phyloP scores from a whole-genome alignment of 1,140 invertebrate genomes.

The Cylas formicarius region DNA sequence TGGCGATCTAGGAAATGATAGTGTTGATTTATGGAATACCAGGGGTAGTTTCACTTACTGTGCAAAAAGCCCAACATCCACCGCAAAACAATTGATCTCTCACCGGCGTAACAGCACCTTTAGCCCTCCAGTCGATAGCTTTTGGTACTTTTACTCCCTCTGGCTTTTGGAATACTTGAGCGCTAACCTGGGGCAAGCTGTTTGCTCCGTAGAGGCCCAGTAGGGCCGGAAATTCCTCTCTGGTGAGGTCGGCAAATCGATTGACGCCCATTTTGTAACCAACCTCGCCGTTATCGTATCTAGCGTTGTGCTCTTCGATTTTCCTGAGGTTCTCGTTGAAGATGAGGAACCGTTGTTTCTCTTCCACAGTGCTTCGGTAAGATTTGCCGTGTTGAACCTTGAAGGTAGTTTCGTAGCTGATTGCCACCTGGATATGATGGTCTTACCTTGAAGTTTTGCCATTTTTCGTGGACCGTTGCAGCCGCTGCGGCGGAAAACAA shows the following conservation, averaged over 20 bases:
- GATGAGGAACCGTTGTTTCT: conserved; percentile 61
- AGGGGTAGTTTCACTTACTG: conserved; percentile 21
- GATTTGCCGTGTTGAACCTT: conserved; percentile 44
- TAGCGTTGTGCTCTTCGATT: conserved; percentile 24
- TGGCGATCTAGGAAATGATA: conserved; percentile 6
- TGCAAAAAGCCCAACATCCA: conserved; percentile 16
- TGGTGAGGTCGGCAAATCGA: conserved; percentile 77
- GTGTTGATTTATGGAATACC: too few species aligned
- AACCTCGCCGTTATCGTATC: conserved; percentile 20
- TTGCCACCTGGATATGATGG: too few species aligned
- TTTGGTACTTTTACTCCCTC: conserved; percentile 1
- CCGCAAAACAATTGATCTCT: conserved; percentile 17
- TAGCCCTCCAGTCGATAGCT: conserved; percentile 18
- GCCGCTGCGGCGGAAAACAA: too few species aligned
- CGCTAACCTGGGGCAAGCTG: not conserved
- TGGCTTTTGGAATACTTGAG: not conserved
- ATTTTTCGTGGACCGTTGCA: too few species aligned
- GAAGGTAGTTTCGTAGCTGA: too few species aligned
- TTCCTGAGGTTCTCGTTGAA: conserved; percentile 18
- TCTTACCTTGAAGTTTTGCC: too few species aligned
- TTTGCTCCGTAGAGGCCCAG: not conserved
- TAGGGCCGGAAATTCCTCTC: conserved; percentile 61
- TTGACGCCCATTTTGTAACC: conserved; percentile 54
- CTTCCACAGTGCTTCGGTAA: conserved; percentile 63
- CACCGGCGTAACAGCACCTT: conserved; percentile 11